Base-by-base conservation (phyloP, 92 coral and sea anemone genomes). In the Porites evermanni region DNA sequence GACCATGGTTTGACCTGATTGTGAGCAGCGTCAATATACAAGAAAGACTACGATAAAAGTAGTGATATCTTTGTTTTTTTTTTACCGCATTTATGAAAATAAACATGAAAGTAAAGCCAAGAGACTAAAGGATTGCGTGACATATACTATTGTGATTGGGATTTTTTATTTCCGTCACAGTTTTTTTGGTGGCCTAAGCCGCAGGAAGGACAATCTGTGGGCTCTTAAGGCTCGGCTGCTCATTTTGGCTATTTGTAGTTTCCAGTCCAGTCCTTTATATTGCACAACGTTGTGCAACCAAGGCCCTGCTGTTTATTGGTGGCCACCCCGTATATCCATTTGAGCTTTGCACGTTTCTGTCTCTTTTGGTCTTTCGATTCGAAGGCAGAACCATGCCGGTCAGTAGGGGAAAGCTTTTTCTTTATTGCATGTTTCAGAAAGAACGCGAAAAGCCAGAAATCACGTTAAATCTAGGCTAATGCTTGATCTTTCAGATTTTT, bases 321-420 rank as follows among this genome's bases (percentile, higher is more conserved):
- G 97, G 84, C 93, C 94, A 58, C 99, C 99, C 98, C 98, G 21
- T 56, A 93, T 87, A 88, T 89, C 76, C 61, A 70, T 91, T 91
- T 93, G 87, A 94, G 91, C 96, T 93, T 91, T 78, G 76, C 87
- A 79, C 70, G 58, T 67, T 86, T 91, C 95, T 87, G 78, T 87
- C 95, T 93, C 94, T 94, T 96, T 91, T 94, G 95, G 95, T 91
- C 91, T 83, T 89, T 77, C 86, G 89, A 85, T 95, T 89, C 87
- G 89, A 91, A 94, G 85, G 91, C 80, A 82, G 68, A 86, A 87
- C 81, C 89, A 97, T 97, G 99, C 97, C 98, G 96, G 99, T 97
- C 81, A 90, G 99, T 91, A 23, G 8, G 5, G 13, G 53, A 24
- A 8, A 17, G 59, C 19, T 76, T 67, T 75, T 6, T 24, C 77